Evolutionary conservation across 2,797 vertebrate species (phyloP), one percentile per base, ranked within the genome.

Genomic region (Typhlichthys subterraneus): DNA sequence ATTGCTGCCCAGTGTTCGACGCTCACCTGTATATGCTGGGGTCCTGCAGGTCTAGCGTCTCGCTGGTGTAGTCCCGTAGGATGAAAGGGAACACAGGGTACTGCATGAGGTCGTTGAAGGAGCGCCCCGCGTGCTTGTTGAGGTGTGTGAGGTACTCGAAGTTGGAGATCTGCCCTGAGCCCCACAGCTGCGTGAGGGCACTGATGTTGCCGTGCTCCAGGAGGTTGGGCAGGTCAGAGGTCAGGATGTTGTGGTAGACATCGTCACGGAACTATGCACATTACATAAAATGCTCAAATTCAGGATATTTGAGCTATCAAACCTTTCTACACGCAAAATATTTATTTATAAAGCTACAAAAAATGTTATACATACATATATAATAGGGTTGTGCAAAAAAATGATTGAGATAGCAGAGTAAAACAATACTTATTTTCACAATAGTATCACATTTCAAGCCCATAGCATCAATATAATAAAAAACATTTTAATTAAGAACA

Each of bases 101-200:
- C 78, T 99, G 98, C 98, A 99, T 99, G 77, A 99, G 94, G 79
- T 99, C 98, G 62, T 98, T 99, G 88, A 99, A 99, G 73, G 97
- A 99, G 76, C 98, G 97, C 0, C 98, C 98, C 0, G 98, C 95
- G n/a, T 99, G 98, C 87, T 99, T 99, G 91, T 99, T 99, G 75
- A 99, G 92, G 75, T 99, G 98, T 1, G 98, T 99, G 82, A 99
- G 92, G 85, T 99, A 99, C 80, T 99, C 98, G 58, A 99, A 99
- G 88, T 98, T 99, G 19, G 97, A 97, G 84, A 99, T 99, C 85
- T 99, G 98, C 48, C 96, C 95, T 13, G 96, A 95, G 73, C 94
- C 94, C 98, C 98, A 99, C 45, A 99, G 91, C 76, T 98, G 96
- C 1, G 97, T 99, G 80, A 99, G 92, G 19, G 98, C 97, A 0